These are phyloP conservation scores for Pseudococcus longispinus DNA, from an alignment of 2,888 invertebrate species.

Conservation along the genomic window DNA sequence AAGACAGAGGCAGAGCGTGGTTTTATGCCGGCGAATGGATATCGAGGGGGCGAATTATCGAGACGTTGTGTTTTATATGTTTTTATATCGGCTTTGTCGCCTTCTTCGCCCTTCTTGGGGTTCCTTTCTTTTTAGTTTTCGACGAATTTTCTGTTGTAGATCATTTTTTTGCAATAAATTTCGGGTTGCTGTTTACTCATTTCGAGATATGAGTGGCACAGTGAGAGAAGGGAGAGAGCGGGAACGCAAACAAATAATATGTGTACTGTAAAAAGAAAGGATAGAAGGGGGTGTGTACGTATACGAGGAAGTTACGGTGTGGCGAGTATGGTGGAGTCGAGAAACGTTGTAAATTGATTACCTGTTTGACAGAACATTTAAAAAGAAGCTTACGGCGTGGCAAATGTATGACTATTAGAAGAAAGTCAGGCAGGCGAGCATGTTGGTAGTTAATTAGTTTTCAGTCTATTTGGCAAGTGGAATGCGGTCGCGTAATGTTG, in stretches of 20 bases:
- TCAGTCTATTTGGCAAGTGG: not conserved
- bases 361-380: slow-evolving; percentile 1
- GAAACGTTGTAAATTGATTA: not conserved
- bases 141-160: not conserved
- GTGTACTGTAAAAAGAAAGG: not conserved
- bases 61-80: not conserved
- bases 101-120: no score
- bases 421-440: not conserved
- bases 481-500: not conserved
- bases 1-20: not conserved
- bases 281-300: not conserved
- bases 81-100: not conserved
- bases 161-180: not conserved
- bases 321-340: not conserved
- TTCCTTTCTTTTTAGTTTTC: not conserved
- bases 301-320: not conserved
- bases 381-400: not conserved
- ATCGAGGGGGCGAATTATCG: not conserved
- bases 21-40: not conserved
- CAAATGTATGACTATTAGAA: not conserved
- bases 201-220: not conserved
- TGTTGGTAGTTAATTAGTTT: slow-evolving; percentile 7
- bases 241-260: no score
- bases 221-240: not conserved
- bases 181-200: not conserved